phyloP scores from a whole-genome alignment of 2,888 invertebrate species.

The Caenorhabditis virilis region DNA sequence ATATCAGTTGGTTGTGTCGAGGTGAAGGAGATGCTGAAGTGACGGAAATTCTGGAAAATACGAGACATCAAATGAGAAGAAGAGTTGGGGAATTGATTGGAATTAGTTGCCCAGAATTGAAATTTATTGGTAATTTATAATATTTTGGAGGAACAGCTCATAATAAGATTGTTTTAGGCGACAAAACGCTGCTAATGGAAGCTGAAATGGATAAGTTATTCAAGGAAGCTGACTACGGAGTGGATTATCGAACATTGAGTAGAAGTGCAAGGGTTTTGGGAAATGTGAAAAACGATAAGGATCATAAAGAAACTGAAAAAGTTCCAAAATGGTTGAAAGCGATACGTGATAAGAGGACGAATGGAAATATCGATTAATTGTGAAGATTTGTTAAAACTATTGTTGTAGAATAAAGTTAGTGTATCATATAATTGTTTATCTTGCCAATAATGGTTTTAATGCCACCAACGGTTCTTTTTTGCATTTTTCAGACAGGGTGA shows the following conservation, averaged over 20 bases:
- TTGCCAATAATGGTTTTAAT: no score
- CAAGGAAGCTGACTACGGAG: conserved; percentile 47
- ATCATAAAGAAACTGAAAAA: conserved; percentile 1
- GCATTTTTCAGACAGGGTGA: no score
- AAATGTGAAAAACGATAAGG: conserved; percentile 10
- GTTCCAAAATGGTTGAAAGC: conserved; percentile 2
- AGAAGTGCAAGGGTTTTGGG: conserved; percentile 36
- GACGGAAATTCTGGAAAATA: conserved; percentile 18
- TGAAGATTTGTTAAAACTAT: no score
- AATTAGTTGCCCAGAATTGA: conserved; percentile 39
- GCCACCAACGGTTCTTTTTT: no score
- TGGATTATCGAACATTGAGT: conserved; percentile 40
- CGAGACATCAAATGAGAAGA: conserved; percentile 26
- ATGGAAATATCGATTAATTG: no score
- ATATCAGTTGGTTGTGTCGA: conserved; percentile 23
- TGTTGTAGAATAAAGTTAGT: no score
- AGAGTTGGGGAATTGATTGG: conserved; percentile 34
- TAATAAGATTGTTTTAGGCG: conserved; percentile 7
- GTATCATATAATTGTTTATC: no score
- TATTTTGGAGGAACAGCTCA: not conserved
- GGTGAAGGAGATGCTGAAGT: conserved; percentile 32
- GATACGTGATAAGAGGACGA: not conserved
- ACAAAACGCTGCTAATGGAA: conserved; percentile 27
- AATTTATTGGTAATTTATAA: conserved; percentile 15
- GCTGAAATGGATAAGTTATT: conserved; percentile 47